A percentile compares a stretch with the other conserved stretches of the same genome.
phyloP scores from a whole-genome alignment of 2,797 vertebrate genomes.

The Ceryle rudis region DNA sequence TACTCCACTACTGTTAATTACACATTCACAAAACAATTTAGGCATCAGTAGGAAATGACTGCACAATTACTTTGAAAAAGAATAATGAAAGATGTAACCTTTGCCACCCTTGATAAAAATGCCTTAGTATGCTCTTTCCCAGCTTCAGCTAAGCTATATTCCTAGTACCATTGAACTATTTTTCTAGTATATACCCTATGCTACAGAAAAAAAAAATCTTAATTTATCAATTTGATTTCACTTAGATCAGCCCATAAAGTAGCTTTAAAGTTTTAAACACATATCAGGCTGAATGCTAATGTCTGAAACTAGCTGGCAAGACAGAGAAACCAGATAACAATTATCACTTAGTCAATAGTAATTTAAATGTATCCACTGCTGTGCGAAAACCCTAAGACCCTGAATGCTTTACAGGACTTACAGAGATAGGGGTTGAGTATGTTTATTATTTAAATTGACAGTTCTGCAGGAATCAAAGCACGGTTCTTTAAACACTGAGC shows the following conservation, averaged over 20 bases:
- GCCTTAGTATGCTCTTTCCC: background rate
- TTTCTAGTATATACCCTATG: background rate
- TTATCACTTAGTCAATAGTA: slow-evolving; percentile 69
- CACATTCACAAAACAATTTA: background rate
- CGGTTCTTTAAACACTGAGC: background rate
- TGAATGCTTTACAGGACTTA: slow-evolving; percentile 16
- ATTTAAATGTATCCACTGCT: slow-evolving; percentile 63
- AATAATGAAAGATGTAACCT: background rate
- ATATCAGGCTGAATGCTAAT: slow-evolving; percentile 20
- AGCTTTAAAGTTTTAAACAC: slow-evolving; percentile 55
- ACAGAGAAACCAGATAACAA: slow-evolving; percentile 58
- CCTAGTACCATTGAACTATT: background rate
- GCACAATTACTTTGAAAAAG: background rate
- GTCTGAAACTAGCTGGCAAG: slow-evolving; percentile 38
- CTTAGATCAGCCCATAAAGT: slow-evolving; percentile 33
- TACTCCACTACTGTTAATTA: background rate
- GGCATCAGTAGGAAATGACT: background rate
- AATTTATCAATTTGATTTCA: slow-evolving; percentile 34
- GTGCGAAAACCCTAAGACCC: slow-evolving; percentile 20
- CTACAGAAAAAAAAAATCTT: slow-evolving; percentile 16
- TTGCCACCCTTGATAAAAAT: background rate
- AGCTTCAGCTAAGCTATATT: background rate
- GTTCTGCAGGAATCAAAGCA: slow-evolving; percentile 19
- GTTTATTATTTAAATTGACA: slow-evolving; percentile 30
- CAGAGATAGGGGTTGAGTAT: background rate